Conservation (phyloP, 2,797 vertebrate genomes). For the Anguilla megastoma region DNA sequence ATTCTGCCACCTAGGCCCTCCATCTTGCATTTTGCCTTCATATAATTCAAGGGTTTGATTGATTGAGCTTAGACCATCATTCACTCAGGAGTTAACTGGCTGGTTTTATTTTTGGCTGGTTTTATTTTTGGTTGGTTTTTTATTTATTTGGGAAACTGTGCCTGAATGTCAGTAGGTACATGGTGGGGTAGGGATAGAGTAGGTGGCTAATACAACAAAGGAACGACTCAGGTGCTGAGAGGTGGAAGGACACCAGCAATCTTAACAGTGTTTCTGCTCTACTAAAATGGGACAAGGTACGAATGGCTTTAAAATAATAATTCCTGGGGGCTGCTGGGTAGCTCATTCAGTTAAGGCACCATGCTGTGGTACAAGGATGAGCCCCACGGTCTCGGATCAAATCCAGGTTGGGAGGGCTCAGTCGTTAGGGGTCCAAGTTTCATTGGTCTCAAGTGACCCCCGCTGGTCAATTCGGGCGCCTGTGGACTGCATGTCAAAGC, state of each 20-base stretch:
- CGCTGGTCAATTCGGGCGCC: background rate
- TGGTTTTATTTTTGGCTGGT: conserved; percentile 36
- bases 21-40: background rate
- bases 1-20: background rate
- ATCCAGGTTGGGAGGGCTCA: background rate
- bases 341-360: background rate
- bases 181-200: conserved; percentile 56
- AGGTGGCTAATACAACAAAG: conserved; percentile 51
- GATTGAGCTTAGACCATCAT: conserved; percentile 40
- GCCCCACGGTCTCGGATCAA: background rate
- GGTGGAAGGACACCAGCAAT: conserved; percentile 41
- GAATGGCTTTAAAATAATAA: conserved; percentile 42
- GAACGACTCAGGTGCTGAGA: conserved; percentile 41
- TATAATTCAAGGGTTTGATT: conserved; percentile 53
- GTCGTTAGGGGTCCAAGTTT: background rate
- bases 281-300: conserved; percentile 40
- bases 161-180: conserved; percentile 63
- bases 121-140: conserved; percentile 11
- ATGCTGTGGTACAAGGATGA: conserved; percentile 6
- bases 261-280: conserved; percentile 28
- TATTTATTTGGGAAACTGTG: conserved; percentile 61
- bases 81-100: conserved; percentile 60
- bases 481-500: background rate
- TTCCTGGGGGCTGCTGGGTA: background rate
- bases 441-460: background rate